These are phyloP conservation scores for Sinodicranocentrus sp. DNA, from an alignment of 2,888 invertebrate genomes.

Conservation along the genomic window DNA sequence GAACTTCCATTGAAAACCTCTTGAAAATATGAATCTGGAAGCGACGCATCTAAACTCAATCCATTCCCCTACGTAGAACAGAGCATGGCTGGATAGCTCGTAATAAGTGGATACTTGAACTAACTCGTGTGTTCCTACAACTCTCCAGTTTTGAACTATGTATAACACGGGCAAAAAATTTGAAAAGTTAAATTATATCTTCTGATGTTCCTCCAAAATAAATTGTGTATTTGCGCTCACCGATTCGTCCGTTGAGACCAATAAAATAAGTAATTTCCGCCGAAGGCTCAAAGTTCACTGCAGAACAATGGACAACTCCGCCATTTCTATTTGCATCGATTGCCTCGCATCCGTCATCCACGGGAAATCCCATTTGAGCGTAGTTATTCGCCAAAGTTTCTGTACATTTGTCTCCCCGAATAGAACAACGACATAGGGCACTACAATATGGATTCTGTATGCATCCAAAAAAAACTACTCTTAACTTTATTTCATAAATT, in stretches of 20 bases:
- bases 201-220: neutral
- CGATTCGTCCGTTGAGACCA: conserved; percentile 48
- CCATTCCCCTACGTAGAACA: conserved; percentile 66
- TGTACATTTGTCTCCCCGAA: conserved; percentile 56
- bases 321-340: conserved; percentile 59
- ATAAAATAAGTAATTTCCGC: conserved; percentile 60
- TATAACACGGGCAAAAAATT: too few relatives aligned
- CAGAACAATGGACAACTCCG: conserved; percentile 63
- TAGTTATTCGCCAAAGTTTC: conserved; percentile 56
- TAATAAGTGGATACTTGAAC: conserved; percentile 40
- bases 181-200: too few relatives aligned
- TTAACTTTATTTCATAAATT: neutral
- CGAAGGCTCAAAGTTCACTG: conserved; percentile 49
- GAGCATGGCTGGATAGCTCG: conserved; percentile 26
- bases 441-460: conserved; percentile 58
- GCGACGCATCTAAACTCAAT: conserved; percentile 59
- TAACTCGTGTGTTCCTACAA: conserved; percentile 40
- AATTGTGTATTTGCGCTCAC: neutral
- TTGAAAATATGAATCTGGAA: conserved; percentile 60
- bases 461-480: conserved; percentile 14
- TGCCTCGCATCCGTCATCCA: conserved; percentile 45
- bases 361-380: conserved; percentile 59
- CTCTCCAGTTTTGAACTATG: conserved; percentile 64
- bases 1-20: conserved; percentile 67
- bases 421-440: conserved; percentile 52